Evolutionary conservation across 2,113 vertebrate species (phyloP), one percentile per base, ranked within the genome.

Genomic region (Muntiacus reevesi): DNA sequence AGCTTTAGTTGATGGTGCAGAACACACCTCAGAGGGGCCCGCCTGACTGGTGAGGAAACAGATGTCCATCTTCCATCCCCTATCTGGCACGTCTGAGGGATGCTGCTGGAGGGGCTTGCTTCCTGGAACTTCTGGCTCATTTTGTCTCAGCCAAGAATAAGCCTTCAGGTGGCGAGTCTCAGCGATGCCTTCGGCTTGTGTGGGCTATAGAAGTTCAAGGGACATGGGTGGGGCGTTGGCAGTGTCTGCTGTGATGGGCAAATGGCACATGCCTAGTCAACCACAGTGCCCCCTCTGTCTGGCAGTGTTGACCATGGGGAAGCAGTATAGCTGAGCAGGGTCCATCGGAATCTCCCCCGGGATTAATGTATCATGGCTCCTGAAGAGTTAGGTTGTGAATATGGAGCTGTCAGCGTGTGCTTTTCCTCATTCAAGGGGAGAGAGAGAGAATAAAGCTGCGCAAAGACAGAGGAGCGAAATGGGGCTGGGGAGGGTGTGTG

Each of bases 391-490:
- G 85, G 74, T 27, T 85, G 50, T 57, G 47, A 78, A 33, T 28
- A 16, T 76, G 64, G 60, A 40, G 96, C 40, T 45, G 45, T 40
- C 71, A 16, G 15, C 19, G 40, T 0, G 27, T 87, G 45, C 92
- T 95, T 96, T 96, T 97, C 83, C 81, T 95, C 96, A 67, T 79
- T 47, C 87, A n/a, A 94, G 89, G 94, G 1, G 9, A 40, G 36
- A 54, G 43, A 23, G n/a, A 74, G 79, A 84, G 74, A 94, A 27
- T 59, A 54, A 89, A 87, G 36, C 47, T 50, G 47, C 13, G 47
- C 19, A 59, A 28, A n/a, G 27, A 47, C n/a, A 12, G 76, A 52
- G 59, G 59, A 64, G 55, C 28, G 19, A 50, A 57, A 54, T 5
- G 54, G 78, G 23, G 50, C 13, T 52, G 25, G 7, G n/a, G 43